Evolutionary conservation across 2,888 invertebrate genomes (phyloP).

Genomic region (Nowickia ferox): DNA sequence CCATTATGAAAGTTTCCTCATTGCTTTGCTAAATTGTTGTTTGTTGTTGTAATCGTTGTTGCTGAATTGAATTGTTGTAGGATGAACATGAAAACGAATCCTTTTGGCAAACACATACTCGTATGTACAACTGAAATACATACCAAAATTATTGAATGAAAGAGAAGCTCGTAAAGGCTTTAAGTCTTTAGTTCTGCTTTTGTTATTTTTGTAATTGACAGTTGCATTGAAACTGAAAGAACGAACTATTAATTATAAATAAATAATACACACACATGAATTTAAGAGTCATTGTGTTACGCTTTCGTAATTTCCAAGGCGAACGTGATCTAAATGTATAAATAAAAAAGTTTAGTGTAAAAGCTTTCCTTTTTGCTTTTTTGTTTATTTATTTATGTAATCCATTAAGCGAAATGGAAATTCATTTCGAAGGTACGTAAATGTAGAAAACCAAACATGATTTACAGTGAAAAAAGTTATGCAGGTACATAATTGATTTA

Average conservation of each 20-base stretch:
- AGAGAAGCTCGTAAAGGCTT: slow-evolving; percentile 6
- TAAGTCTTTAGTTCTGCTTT: slow-evolving; percentile 11
- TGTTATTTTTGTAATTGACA: slow-evolving; percentile 57
- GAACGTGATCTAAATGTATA: slow-evolving; percentile 50
- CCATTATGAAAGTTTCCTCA: slow-evolving; percentile 41
- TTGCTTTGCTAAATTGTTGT: neutral
- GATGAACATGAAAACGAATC: slow-evolving; percentile 48
- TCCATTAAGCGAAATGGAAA: neutral
- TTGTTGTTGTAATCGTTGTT: slow-evolving; percentile 10
- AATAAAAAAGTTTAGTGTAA: neutral
- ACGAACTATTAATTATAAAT: slow-evolving; percentile 64
- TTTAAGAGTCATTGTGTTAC: slow-evolving; percentile 6
- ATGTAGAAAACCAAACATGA: neutral
- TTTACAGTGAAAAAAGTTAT: neutral
- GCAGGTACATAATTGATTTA: neutral
- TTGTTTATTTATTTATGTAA: neutral
- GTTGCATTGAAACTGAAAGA: slow-evolving; percentile 44
- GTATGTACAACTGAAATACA: neutral
- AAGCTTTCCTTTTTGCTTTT: neutral
- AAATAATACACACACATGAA: slow-evolving; percentile 44
- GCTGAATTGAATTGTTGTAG: slow-evolving; percentile 35
- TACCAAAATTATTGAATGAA: slow-evolving; percentile 33
- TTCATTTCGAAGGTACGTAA: neutral
- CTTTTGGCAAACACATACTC: slow-evolving; percentile 47
- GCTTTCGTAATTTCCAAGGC: slow-evolving; percentile 33